Evolutionary conservation across 2,888 invertebrate genomes (phyloP).

Genomic region (Agonopterix heracliana): DNA sequence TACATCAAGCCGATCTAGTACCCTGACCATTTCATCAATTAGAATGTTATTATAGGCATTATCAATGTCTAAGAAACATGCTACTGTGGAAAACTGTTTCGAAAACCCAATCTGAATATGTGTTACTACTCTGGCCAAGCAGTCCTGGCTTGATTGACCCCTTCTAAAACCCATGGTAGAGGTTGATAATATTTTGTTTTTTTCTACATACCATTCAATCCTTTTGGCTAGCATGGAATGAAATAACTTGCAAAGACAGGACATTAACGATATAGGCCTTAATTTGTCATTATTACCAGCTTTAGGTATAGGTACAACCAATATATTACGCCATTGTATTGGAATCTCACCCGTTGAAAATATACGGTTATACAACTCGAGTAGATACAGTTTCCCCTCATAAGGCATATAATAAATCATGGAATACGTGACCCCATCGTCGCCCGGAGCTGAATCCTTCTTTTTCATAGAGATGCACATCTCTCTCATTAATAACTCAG

Average conservation of each 20-base stretch:
- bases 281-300: not conserved
- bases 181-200: constrained; percentile 7
- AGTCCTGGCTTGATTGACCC: constrained; percentile 8
- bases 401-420: constrained; percentile 14
- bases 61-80: not conserved
- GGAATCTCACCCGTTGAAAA: constrained; percentile 7
- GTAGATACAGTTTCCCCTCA: constrained; percentile 3
- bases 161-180: constrained; percentile 12
- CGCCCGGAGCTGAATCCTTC: constrained; percentile 14
- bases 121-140: constrained; percentile 5
- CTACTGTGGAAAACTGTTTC: constrained; percentile 5
- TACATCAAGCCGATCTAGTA: not conserved
- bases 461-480: constrained; percentile 8
- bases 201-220: constrained; percentile 18
- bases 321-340: constrained; percentile 13
- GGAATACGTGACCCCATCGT: constrained; percentile 12
- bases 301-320: constrained; percentile 18
- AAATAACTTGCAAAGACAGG: constrained; percentile 18
- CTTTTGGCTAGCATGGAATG: constrained; percentile 14
- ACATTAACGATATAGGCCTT: constrained; percentile 16
- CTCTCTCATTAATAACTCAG: constrained; percentile 6
- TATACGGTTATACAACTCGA: constrained; percentile 11
- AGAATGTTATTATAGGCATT: no score
- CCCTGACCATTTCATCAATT: not conserved
- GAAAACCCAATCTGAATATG: constrained; percentile 12